Percentiles rank a stretch among this genome's conserved stretches.
phyloP scores from a whole-genome alignment of 2,113 vertebrate genomes.

The Perognathus longimembris region DNA sequence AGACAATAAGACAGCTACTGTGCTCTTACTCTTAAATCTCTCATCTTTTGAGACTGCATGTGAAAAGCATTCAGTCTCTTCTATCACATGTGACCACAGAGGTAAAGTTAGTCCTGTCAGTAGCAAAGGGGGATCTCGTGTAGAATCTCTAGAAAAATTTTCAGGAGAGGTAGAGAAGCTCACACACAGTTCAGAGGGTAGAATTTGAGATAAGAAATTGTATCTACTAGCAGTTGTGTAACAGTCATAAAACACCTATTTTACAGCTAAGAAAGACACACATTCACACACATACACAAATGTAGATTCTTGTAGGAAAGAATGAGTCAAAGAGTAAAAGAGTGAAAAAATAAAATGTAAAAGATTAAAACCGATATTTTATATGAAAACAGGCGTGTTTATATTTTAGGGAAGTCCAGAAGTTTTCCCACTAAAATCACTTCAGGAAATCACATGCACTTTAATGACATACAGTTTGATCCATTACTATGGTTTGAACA shows the following conservation, averaged over 20 bases:
- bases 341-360: background rate
- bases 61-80: background rate
- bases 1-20: too few species aligned
- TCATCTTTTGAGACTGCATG: background rate
- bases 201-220: slow-evolving; percentile 1
- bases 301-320: background rate
- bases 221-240: background rate
- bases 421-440: slow-evolving; percentile 4
- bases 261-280: slow-evolving; percentile 26
- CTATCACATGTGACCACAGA: background rate
- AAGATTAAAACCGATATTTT: background rate
- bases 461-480: background rate
- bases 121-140: background rate
- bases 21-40: background rate
- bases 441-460: background rate
- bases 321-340: background rate
- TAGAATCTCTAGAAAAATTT: background rate
- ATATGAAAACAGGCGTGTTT: background rate
- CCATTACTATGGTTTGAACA: background rate
- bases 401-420: background rate
- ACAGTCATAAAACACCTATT: background rate
- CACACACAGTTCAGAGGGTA: background rate
- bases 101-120: background rate
- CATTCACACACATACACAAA: background rate
- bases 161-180: background rate